phyloP scores from a whole-genome alignment of 2,797 vertebrate genomes.

The Loriculus beryllinus region DNA sequence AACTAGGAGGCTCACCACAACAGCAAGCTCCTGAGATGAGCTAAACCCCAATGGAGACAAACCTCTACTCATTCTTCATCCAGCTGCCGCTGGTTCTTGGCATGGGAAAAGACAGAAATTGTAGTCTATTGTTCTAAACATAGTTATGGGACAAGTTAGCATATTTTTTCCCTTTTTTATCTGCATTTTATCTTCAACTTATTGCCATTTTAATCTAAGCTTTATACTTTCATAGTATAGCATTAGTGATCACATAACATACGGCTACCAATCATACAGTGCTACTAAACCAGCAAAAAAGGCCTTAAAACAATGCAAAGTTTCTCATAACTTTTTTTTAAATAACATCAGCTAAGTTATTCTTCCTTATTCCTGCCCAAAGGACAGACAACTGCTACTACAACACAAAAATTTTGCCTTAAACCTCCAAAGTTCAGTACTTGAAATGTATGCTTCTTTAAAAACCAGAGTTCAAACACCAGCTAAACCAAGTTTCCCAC shows the following conservation, averaged over 20 bases:
- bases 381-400: background rate
- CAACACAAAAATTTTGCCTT: background rate
- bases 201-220: background rate
- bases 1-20: background rate
- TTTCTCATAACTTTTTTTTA: background rate
- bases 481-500: background rate
- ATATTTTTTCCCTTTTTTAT: background rate
- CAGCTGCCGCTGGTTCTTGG: background rate
- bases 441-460: background rate
- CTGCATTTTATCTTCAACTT: background rate
- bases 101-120: background rate
- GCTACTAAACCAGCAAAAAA: background rate
- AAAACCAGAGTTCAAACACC: background rate
- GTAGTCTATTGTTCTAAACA: background rate
- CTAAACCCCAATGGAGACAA: background rate
- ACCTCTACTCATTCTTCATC: background rate
- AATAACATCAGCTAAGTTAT: background rate
- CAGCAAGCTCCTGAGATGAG: background rate
- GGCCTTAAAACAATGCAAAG: background rate
- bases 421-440: background rate
- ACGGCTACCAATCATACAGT: background rate
- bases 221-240: background rate
- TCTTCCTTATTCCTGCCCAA: background rate
- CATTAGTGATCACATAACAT: background rate
- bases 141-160: fast-evolving